A percentile compares a stretch with the other conserved stretches of the same genome.
These are phyloP conservation scores for Dryobates pubescens DNA, from an alignment of 2,797 vertebrate species.

Conservation along the genomic window DNA sequence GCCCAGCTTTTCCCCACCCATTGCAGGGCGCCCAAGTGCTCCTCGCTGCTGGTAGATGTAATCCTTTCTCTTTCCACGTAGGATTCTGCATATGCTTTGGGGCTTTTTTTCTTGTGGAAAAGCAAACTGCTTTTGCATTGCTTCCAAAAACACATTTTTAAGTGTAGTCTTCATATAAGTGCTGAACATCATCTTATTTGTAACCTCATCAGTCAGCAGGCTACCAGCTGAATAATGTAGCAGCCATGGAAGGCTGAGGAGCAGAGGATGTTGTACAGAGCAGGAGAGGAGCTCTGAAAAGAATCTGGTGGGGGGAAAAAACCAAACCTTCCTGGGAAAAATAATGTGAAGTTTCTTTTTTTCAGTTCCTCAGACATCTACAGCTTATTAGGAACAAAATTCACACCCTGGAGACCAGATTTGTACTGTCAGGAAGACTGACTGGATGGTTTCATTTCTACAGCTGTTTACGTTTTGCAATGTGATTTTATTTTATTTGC, in stretches of 20 bases:
- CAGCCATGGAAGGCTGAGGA: conserved; percentile 14
- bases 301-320: not conserved
- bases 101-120: not conserved
- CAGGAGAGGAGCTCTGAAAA: conserved; percentile 6
- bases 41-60: not conserved
- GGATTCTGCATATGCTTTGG: not conserved
- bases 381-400: conserved; percentile 12
- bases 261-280: not conserved
- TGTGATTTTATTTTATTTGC: not conserved
- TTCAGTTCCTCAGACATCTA: conserved; percentile 22
- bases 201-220: conserved; percentile 25
- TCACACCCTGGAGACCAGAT: not conserved
- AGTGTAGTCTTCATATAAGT: conserved; percentile 4
- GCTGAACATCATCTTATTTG: not conserved
- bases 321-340: conserved; percentile 35
- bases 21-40: conserved; percentile 9
- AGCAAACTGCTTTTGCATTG: conserved; percentile 32
- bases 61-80: not conserved
- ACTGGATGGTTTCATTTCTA: conserved; percentile 25
- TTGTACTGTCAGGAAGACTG: not conserved
- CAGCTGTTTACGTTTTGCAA: conserved; percentile 27
- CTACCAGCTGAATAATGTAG: conserved; percentile 13
- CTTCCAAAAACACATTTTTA: not conserved
- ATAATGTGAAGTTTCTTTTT: not conserved
- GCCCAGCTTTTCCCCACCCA: conserved; percentile 22